Conservation (phyloP, 1,140 invertebrate genomes). For the Atta texana region DNA sequence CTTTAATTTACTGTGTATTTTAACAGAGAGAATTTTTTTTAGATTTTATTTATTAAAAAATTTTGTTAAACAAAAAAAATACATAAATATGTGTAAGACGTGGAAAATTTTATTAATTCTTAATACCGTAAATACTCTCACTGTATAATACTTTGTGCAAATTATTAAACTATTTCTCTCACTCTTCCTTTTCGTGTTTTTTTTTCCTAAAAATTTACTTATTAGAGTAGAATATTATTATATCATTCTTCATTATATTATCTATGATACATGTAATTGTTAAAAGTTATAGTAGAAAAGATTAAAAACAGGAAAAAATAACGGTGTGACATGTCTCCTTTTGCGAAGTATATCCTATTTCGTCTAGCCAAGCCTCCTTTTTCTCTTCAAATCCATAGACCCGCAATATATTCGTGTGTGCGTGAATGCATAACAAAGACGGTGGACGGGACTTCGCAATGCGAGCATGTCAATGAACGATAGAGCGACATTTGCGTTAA, state of each 20-base stretch:
- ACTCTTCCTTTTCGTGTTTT: background rate
- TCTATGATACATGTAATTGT: background rate
- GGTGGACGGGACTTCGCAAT: constrained; percentile 1
- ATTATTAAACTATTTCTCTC: background rate
- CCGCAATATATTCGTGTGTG: constrained; percentile 2
- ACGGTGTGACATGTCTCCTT: background rate
- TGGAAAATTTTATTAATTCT: background rate
- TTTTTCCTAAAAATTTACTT: background rate
- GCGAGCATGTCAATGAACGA: constrained; percentile 52
- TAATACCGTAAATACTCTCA: background rate
- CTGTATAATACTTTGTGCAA: background rate
- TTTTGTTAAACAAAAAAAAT: background rate
- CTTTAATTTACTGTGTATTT: background rate
- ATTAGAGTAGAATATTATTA: background rate
- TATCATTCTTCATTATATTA: background rate
- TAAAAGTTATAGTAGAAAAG: background rate
- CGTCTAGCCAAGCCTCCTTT: background rate
- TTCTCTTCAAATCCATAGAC: constrained; percentile 18
- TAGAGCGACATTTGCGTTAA: constrained; percentile 67
- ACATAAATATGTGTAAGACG: too few relatives aligned
- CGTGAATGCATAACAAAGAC: background rate
- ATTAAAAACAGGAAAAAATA: background rate
- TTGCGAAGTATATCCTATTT: constrained; percentile 2
- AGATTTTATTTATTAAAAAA: background rate
- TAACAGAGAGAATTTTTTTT: background rate